A percentile compares a stretch with the other conserved stretches of the same genome.
Conservation (phyloP, 2,888 invertebrate genomes). For the Drosophila mayaguana region DNA sequence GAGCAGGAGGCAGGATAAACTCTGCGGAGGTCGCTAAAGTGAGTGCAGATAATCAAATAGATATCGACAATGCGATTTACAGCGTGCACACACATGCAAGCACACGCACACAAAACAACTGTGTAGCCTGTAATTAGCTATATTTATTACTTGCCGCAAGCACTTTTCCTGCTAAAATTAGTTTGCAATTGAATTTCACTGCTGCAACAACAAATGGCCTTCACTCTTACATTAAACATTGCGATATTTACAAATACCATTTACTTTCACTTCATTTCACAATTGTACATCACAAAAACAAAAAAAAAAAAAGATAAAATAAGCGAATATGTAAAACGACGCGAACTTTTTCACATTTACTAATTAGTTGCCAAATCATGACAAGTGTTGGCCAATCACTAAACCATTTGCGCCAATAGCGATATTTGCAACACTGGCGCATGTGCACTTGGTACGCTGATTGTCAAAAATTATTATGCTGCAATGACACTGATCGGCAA, state of each 20-base stretch:
- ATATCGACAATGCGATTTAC: conserved; percentile 15
- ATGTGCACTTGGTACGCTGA: neutral
- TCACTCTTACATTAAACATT: neutral
- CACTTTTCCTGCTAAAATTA: neutral
- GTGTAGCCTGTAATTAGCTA: neutral
- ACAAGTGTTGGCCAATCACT: neutral
- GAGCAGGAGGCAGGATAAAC: conserved; percentile 29
- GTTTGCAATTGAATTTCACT: neutral
- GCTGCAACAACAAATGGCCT: neutral
- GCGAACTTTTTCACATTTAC: neutral
- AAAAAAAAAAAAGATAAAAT: neutral
- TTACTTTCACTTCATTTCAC: neutral
- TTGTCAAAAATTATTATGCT: neutral
- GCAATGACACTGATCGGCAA: neutral
- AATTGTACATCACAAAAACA: neutral
- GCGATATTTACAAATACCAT: neutral
- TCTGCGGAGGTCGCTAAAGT: conserved; percentile 24
- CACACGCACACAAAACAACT: neutral
- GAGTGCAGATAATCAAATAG: conserved; percentile 49
- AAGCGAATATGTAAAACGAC: fast-evolving
- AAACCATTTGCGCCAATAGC: neutral
- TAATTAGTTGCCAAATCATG: neutral
- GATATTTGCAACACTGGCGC: conserved; percentile 6
- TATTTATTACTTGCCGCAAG: conserved; percentile 3
- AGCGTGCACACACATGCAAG: neutral